Percentiles rank a stretch among this genome's conserved stretches.
phyloP scores from a whole-genome alignment of 1,140 invertebrate genomes.

The Camponotus pennsylvanicus region DNA sequence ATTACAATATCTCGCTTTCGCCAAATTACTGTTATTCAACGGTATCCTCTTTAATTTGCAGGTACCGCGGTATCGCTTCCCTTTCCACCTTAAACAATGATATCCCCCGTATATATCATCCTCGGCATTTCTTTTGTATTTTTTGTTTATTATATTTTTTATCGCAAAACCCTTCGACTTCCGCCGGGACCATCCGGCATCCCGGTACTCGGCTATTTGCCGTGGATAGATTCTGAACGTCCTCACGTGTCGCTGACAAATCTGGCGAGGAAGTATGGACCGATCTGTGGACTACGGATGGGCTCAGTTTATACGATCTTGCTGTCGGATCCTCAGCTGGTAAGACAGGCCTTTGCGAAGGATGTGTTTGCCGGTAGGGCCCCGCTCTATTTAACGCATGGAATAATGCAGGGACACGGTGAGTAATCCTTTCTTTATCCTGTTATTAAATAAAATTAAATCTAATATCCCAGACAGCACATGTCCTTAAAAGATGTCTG shows the following conservation, averaged over 20 bases:
- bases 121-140: constrained; percentile 48
- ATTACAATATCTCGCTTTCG: background rate
- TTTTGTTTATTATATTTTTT: constrained; percentile 24
- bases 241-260: constrained; percentile 91
- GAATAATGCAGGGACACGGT: constrained; percentile 95
- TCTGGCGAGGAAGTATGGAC: constrained; percentile 89
- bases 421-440: constrained; percentile 78
- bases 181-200: constrained; percentile 93
- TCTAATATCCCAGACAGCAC: no score
- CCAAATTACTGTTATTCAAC: background rate
- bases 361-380: constrained; percentile 91
- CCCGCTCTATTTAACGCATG: constrained; percentile 93
- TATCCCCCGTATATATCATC: background rate
- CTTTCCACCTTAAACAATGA: background rate
- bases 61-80: background rate
- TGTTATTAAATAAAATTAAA: background rate
- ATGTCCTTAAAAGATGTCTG: no score
- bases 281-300: constrained; percentile 90
- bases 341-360: constrained; percentile 90
- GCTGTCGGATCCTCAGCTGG: constrained; percentile 90
- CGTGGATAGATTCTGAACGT: constrained; percentile 89
- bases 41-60: constrained; percentile 20
- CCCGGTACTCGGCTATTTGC: constrained; percentile 92
- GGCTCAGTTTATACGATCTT: constrained; percentile 92
- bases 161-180: constrained; percentile 70